These are phyloP conservation scores for Podarcis cretensis DNA, from an alignment of 2,113 vertebrate species.

Conservation along the genomic window DNA sequence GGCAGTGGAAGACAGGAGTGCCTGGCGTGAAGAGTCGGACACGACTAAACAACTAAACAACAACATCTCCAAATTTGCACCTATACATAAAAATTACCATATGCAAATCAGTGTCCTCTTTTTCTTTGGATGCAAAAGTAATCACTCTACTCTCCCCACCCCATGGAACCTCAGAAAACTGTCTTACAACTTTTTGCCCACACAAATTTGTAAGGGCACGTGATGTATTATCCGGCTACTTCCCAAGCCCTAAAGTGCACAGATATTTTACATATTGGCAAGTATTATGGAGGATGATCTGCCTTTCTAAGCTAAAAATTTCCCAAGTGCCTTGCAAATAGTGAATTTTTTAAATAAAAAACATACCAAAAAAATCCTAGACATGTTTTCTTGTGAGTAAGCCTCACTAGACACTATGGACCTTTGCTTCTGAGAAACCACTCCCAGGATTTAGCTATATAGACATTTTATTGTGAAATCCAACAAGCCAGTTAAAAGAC, in stretches of 20 bases:
- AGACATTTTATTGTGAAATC: neutral
- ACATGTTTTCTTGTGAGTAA: too few relatives aligned
- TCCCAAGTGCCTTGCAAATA: neutral
- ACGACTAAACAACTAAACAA: too few relatives aligned
- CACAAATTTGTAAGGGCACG: neutral
- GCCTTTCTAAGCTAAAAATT: neutral
- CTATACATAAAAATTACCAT: neutral
- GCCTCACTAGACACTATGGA: too few relatives aligned
- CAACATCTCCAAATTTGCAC: neutral
- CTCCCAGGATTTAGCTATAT: neutral
- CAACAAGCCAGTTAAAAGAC: neutral
- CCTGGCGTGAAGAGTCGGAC: too few relatives aligned
- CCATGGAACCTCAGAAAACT: neutral
- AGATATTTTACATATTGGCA: neutral
- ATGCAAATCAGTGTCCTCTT: too few relatives aligned
- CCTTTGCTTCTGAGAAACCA: neutral
- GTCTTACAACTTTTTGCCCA: neutral
- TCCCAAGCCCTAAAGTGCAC: neutral
- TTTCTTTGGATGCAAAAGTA: neutral
- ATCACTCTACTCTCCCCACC: neutral
- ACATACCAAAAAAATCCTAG: too few relatives aligned
- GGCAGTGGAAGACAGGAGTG: too few relatives aligned
- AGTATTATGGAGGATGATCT: neutral
- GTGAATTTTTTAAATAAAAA: too few relatives aligned
- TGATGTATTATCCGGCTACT: too few relatives aligned